These are phyloP conservation scores for Sarcophaga peregrina DNA, from an alignment of 1,140 invertebrate species.

Conservation along the genomic window DNA sequence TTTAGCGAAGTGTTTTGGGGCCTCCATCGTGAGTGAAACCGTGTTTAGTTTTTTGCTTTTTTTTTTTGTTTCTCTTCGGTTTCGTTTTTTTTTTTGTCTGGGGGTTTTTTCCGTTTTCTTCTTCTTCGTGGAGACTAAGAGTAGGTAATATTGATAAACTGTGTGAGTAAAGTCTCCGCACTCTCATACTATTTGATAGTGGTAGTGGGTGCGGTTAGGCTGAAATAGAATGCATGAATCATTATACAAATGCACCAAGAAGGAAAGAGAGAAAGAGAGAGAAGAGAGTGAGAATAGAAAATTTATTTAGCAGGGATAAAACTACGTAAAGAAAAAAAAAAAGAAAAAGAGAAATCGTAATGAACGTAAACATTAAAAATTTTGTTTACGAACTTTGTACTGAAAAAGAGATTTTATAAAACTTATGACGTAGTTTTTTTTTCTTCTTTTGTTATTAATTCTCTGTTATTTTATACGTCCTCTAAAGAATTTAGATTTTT, in stretches of 20 bases:
- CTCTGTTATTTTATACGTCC: not conserved
- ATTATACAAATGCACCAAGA: constrained; percentile 11
- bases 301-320: not conserved
- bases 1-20: not conserved
- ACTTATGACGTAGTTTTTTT: constrained; percentile 13
- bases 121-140: constrained; percentile 11
- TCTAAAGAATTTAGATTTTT: not conserved
- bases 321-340: not conserved
- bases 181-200: not conserved
- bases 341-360: not conserved
- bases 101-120: constrained; percentile 9
- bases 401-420: not conserved
- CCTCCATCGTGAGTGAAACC: constrained; percentile 7
- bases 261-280: not conserved
- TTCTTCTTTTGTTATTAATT: not conserved
- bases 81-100: constrained; percentile 4
- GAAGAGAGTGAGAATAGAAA: not conserved
- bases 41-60: not conserved
- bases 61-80: not conserved
- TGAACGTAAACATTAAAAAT: not conserved
- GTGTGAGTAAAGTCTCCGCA: not conserved
- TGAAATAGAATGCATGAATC: constrained; percentile 4
- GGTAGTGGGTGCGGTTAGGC: constrained; percentile 29
- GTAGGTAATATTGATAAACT: not conserved
- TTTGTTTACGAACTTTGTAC: not conserved